Percentiles rank a stretch among this genome's conserved stretches.
Conservation (phyloP, 2,797 vertebrate species). For the Anguilla megastoma region DNA sequence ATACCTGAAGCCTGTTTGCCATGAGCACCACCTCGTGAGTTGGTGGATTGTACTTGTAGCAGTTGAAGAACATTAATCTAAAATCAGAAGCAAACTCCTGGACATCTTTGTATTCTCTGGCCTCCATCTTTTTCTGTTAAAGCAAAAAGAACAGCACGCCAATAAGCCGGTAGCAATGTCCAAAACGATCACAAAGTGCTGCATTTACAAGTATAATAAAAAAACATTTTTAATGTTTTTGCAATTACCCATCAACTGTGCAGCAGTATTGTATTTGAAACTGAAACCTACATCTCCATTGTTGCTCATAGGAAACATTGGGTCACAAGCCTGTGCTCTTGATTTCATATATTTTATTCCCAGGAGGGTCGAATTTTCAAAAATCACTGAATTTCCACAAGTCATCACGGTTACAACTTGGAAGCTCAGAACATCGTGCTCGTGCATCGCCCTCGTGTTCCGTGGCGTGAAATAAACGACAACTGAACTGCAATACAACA, state of each 20-base stretch:
- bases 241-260: not conserved
- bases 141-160: not conserved
- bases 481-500: not conserved
- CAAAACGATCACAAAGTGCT: not conserved
- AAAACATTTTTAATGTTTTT: not conserved
- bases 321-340: too few relatives aligned
- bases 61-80: constrained; percentile 91
- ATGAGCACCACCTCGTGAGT: constrained; percentile 83
- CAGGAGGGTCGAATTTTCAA: too few relatives aligned
- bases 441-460: too few relatives aligned
- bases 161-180: not conserved
- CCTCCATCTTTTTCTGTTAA: constrained; percentile 85
- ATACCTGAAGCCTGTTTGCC: constrained; percentile 90
- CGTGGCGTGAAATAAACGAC: not conserved
- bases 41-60: constrained; percentile 84
- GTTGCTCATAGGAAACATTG: too few relatives aligned
- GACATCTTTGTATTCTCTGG: constrained; percentile 74
- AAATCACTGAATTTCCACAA: too few relatives aligned
- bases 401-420: too few relatives aligned
- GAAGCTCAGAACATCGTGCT: too few relatives aligned
- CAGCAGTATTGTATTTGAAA: not conserved
- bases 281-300: not conserved
- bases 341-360: too few relatives aligned
- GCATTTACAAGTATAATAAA: not conserved
- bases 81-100: constrained; percentile 88